Evolutionary conservation across 2,797 vertebrate species (phyloP), one percentile per base, ranked within the genome.

Genomic region (Anisognathus igniventris): DNA sequence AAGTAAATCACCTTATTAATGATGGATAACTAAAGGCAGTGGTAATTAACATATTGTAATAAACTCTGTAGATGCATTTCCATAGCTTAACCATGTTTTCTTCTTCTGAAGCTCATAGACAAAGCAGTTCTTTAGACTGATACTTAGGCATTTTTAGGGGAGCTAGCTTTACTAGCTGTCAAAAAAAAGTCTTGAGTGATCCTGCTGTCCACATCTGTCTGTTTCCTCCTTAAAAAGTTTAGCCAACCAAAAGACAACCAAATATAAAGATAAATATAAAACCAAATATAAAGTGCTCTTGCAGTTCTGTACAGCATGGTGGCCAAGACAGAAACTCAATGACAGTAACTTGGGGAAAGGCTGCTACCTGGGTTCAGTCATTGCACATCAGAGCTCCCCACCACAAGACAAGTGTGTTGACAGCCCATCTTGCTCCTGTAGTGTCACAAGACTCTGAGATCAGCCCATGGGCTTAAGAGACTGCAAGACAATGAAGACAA

Each of bases 261-360:
- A 54, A 73, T 31, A 68, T 10, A 53, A 84, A 62, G 51, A 66
- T 40, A 84, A 33, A 23, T 28, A 44, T 21, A 44, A 44, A 44
- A 44, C 42, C 33, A 54, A 57, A 75, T n/a, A 71, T 12, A 60
- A 83, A 61, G 39, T 20, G 37, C 66, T 73, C 50, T 30, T 84
- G 67, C 25, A 64, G 61, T 28, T 73, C 47, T 47, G 60, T 45
- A 66, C 35, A 66, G 30, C 57, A 39, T 15, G 15, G 51, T 22
- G 58, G 20, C 54, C 54, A 56, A 70, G 73, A 70, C 19, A 68
- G 30, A 75, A 75, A 88, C n/a, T 13, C 2, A 0, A 18, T 17
- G 42, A 65, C 0, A 2, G 10, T 65, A 21, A 50, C 24, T 8
- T 0, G 0, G 16, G 24, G 24, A 90, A 80, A 61, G 22, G 70